Conservation (phyloP, 2,888 invertebrate species). For the Schrankia costaestrigalis region DNA sequence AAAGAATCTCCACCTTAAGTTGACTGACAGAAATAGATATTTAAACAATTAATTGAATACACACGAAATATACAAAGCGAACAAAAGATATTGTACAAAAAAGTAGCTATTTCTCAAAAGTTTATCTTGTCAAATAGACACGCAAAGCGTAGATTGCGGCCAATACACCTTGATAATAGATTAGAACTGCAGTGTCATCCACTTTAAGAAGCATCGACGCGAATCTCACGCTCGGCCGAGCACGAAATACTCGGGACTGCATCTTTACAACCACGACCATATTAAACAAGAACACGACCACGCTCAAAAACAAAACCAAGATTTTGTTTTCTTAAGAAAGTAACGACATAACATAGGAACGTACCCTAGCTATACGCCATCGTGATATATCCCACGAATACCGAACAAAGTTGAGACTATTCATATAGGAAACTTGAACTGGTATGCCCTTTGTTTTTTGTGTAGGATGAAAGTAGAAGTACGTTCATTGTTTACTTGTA, state of each 20-base stretch:
- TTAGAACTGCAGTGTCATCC: constrained; percentile 55
- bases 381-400: no score
- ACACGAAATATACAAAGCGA: background rate
- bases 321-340: constrained; percentile 40
- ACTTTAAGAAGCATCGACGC: constrained; percentile 43
- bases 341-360: constrained; percentile 31
- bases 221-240: constrained; percentile 34
- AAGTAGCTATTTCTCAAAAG: constrained; percentile 3
- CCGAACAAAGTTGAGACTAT: no score
- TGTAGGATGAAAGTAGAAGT: no score
- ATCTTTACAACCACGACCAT: constrained; percentile 37
- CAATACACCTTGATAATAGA: constrained; percentile 44
- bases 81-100: background rate
- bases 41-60: no score
- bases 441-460: no score
- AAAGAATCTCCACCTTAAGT: no score
- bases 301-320: constrained; percentile 40
- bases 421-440: no score
- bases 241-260: constrained; percentile 35
- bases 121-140: constrained; percentile 12
- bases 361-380: no score
- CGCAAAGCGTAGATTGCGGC: constrained; percentile 30
- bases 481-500: no score
- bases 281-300: constrained; percentile 40
- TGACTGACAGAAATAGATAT: no score